Conservation (phyloP, 2,888 invertebrate species). For the Heliconius sara region DNA sequence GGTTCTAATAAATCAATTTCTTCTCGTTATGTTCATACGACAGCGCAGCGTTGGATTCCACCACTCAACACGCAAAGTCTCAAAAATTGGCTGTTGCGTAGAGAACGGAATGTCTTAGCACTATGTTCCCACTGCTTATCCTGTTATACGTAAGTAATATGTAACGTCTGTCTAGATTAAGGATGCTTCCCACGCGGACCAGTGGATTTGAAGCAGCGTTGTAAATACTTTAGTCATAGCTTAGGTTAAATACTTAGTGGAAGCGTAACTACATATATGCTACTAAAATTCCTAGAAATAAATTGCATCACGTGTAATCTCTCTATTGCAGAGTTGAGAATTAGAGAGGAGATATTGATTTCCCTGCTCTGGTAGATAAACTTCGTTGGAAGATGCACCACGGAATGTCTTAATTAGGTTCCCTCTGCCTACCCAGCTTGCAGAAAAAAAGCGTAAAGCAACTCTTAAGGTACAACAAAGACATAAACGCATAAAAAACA, state of each 20-base stretch:
- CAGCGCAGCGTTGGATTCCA: background rate
- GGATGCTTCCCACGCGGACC: constrained; percentile 42
- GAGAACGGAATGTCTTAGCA: background rate
- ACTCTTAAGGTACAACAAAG: no score
- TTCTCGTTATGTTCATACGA: background rate
- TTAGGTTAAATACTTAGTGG: background rate
- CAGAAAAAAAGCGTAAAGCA: no score
- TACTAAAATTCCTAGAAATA: no score
- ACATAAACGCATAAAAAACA: no score
- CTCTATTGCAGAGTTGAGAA: no score
- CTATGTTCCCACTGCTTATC: background rate
- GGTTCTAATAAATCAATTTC: background rate
- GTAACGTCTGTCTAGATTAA: constrained; percentile 31
- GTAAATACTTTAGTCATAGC: constrained; percentile 39
- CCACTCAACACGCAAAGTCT: background rate
- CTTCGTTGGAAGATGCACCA: no score
- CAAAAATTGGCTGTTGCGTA: background rate
- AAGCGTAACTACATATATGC: constrained; percentile 8
- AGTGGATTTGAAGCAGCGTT: constrained; percentile 21
- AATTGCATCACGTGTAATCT: background rate
- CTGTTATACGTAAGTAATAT: background rate
- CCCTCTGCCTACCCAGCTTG: no score
- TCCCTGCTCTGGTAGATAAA: no score
- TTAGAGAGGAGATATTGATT: no score
- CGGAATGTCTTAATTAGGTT: no score